phyloP scores from a whole-genome alignment of 2,888 invertebrate species.

The Acleris sparsana region DNA sequence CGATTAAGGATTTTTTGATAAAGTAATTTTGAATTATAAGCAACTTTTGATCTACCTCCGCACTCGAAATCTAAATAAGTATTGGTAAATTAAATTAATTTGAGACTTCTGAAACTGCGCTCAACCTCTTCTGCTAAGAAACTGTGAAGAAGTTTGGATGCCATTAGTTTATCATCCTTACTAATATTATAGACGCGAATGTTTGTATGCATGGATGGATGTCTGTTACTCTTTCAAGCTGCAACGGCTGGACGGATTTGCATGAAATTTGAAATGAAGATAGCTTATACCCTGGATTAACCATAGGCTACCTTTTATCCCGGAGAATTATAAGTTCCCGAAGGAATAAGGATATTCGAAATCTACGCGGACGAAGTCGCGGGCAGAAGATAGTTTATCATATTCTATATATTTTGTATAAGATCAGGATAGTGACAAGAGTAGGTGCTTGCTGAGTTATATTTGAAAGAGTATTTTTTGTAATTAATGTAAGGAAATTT shows the following conservation, averaged over 20 bases:
- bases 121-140: conserved; percentile 35
- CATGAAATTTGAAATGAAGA: too few relatives aligned
- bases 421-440: conserved; percentile 9
- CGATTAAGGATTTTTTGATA: conserved; percentile 54
- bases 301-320: too few relatives aligned
- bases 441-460: conserved; percentile 45
- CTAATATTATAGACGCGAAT: too few relatives aligned
- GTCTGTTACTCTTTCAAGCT: too few relatives aligned
- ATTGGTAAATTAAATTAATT: conserved; percentile 40
- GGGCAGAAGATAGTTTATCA: too few relatives aligned
- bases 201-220: too few relatives aligned
- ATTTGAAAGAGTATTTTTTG: conserved; percentile 49
- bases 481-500: conserved; percentile 32
- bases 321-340: too few relatives aligned
- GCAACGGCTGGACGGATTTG: too few relatives aligned
- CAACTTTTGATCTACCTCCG: conserved; percentile 66
- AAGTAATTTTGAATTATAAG: conserved; percentile 53
- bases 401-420: conserved; percentile 29
- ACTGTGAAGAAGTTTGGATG: neutral
- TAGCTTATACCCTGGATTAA: too few relatives aligned
- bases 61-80: conserved; percentile 50
- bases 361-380: too few relatives aligned
- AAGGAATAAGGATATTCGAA: too few relatives aligned
- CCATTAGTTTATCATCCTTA: conserved; percentile 15
- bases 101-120: conserved; percentile 45